phyloP scores from a whole-genome alignment of 1,140 invertebrate species.

The Temnothorax longispinosus region DNA sequence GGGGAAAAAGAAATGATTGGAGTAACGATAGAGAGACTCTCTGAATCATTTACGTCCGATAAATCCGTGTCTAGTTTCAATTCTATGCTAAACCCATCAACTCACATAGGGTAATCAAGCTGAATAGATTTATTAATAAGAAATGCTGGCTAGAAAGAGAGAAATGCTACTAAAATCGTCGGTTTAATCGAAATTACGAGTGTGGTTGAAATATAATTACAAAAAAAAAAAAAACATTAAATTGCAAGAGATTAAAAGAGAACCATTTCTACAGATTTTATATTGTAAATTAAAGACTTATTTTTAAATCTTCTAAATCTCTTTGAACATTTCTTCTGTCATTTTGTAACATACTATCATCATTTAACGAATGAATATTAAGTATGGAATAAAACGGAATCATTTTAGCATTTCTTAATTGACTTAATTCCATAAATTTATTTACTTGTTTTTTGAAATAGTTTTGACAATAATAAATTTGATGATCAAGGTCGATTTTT shows the following conservation, averaged over 20 bases:
- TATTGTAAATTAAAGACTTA: background rate
- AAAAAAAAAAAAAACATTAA: background rate
- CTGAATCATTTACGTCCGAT: constrained; percentile 59
- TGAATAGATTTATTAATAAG: constrained; percentile 80
- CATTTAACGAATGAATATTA: background rate
- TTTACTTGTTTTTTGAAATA: background rate
- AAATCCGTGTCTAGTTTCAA: constrained; percentile 66
- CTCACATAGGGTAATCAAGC: constrained; percentile 75
- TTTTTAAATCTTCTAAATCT: background rate
- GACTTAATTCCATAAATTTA: background rate
- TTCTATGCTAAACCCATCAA: constrained; percentile 72
- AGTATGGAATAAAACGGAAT: background rate
- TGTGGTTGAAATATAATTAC: constrained; percentile 31
- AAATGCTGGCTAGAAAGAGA: constrained; percentile 38
- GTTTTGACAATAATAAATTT: background rate
- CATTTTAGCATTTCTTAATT: background rate
- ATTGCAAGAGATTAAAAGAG: background rate
- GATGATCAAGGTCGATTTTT: background rate
- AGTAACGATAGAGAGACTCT: constrained; percentile 48
- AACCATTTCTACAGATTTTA: background rate
- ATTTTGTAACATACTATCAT: background rate
- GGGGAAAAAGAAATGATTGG: constrained; percentile 20
- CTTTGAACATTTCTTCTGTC: background rate
- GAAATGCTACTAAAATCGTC: constrained; percentile 63
- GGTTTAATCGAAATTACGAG: constrained; percentile 59